These are phyloP conservation scores for Drosophila prolongata DNA, from an alignment of 2,888 invertebrate species.

Conservation along the genomic window DNA sequence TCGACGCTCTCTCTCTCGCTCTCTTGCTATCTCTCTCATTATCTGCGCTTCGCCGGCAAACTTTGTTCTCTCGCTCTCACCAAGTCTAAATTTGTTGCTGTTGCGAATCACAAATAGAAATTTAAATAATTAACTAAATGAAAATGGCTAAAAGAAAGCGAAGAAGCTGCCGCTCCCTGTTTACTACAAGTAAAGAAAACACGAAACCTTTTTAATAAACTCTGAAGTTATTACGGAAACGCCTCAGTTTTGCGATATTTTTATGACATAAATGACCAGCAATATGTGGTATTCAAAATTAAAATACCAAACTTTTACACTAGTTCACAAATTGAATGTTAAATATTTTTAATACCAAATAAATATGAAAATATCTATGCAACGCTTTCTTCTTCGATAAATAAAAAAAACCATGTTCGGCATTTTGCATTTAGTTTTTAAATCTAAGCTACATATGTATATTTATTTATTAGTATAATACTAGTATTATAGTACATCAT, in stretches of 20 bases:
- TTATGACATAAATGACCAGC: neutral
- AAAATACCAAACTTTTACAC: conserved; percentile 10
- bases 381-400: too few relatives aligned
- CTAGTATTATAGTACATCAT: too few relatives aligned
- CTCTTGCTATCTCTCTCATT: neutral
- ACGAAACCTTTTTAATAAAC: too few relatives aligned
- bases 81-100: conserved; percentile 20
- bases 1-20: neutral
- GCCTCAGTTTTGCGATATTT: neutral
- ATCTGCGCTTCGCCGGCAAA: conserved; percentile 2
- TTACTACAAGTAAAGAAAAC: neutral
- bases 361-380: too few relatives aligned
- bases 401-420: too few relatives aligned
- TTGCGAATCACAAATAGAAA: conserved; percentile 45
- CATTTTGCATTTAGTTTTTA: too few relatives aligned
- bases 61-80: conserved; percentile 9
- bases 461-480: too few relatives aligned
- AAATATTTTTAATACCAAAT: neutral
- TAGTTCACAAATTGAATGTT: neutral
- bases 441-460: too few relatives aligned
- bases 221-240: neutral
- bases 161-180: conserved; percentile 10
- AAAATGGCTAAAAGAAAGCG: conserved; percentile 48
- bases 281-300: neutral
- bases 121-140: conserved; percentile 59